These are phyloP conservation scores for Vespertilio murinus DNA, from an alignment of 2,797 vertebrate species.

Conservation along the genomic window DNA sequence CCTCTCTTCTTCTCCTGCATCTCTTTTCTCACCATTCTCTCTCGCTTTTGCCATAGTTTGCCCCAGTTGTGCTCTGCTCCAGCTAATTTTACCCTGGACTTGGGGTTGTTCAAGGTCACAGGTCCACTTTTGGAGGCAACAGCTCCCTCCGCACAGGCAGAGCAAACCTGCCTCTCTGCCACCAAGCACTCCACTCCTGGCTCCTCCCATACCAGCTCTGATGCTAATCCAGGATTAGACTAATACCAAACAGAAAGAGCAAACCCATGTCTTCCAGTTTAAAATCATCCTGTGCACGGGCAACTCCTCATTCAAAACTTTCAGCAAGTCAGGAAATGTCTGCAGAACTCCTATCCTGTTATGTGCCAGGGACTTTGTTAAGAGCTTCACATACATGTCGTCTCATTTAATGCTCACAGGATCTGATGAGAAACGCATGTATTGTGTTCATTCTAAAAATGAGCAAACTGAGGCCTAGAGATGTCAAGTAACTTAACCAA, in stretches of 20 bases:
- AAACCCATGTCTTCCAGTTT: background rate
- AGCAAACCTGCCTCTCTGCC: background rate
- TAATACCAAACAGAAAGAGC: background rate
- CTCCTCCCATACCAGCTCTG: background rate
- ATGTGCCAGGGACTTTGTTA: background rate
- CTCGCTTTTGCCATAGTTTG: background rate
- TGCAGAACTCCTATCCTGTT: background rate
- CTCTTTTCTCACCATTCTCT: background rate
- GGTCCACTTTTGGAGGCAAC: background rate
- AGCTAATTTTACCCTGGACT: background rate
- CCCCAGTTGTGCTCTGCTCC: background rate
- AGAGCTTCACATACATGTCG: background rate
- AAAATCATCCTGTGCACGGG: background rate
- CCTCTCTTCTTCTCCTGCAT: background rate
- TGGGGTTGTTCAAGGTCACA: background rate
- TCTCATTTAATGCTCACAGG: background rate
- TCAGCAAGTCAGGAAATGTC: background rate
- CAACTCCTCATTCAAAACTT: background rate
- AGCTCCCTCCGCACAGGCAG: background rate
- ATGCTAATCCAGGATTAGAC: background rate
- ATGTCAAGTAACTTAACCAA: background rate
- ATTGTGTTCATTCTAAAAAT: background rate
- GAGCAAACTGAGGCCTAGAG: background rate
- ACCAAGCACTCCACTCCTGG: background rate
- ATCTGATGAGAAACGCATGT: background rate